A percentile compares a stretch with the other conserved stretches of the same genome.
Conservation (phyloP, 2,888 invertebrate genomes). For the Euzetes globulus region DNA sequence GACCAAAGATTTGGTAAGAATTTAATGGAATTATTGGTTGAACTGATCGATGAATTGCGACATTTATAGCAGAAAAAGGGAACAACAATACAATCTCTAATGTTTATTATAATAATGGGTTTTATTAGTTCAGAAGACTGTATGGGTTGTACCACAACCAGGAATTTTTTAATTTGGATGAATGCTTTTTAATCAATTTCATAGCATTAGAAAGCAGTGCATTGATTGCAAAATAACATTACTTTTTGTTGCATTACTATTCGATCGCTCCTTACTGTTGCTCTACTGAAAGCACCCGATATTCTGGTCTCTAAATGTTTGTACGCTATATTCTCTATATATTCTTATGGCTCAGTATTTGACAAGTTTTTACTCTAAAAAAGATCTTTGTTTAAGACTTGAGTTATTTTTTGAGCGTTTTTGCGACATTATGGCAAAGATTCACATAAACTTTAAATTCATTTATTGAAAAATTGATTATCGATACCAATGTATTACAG, state of each 20-base stretch:
- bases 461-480: conserved; percentile 14
- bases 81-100: neutral
- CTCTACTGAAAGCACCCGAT: neutral
- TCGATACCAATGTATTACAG: neutral
- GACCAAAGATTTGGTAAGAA: neutral
- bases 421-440: neutral
- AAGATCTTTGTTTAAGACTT: conserved; percentile 1
- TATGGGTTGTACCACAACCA: neutral
- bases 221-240: conserved; percentile 25
- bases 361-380: neutral
- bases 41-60: neutral
- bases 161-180: conserved; percentile 24
- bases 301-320: neutral
- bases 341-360: neutral
- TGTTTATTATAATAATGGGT: neutral
- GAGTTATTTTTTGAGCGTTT: neutral
- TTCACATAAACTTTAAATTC: conserved; percentile 19
- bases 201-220: conserved; percentile 19
- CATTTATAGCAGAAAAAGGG: too few species aligned
- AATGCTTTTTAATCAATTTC: conserved; percentile 27
- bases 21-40: conserved; percentile 1
- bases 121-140: neutral
- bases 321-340: neutral
- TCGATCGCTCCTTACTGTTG: conserved; percentile 17
- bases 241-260: neutral